phyloP scores from a whole-genome alignment of 2,113 vertebrate genomes.

The Ailuropoda melanoleuca region DNA sequence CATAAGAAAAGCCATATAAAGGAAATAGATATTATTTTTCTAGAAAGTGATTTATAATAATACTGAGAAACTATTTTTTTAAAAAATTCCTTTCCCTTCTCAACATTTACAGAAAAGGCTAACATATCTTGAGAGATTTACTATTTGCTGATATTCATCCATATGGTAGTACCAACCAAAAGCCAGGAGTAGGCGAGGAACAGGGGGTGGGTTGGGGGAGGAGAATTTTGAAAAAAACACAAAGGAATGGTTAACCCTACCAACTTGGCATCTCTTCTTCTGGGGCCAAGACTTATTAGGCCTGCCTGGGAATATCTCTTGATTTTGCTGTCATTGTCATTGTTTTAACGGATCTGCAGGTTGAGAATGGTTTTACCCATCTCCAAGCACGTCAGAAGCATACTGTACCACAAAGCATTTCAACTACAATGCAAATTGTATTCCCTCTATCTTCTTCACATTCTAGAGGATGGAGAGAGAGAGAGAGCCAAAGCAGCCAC shows the following conservation, averaged over 20 bases:
- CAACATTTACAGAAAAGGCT: constrained; percentile 71
- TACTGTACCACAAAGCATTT: neutral
- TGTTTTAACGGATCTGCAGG: neutral
- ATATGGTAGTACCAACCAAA: constrained; percentile 62
- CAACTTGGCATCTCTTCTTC: neutral
- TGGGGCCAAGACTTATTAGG: neutral
- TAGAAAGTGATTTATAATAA: constrained; percentile 75
- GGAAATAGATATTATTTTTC: constrained; percentile 77
- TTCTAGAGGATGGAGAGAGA: neutral
- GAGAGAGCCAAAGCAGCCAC: neutral
- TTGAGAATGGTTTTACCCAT: neutral
- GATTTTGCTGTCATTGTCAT: neutral
- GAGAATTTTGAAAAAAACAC: neutral
- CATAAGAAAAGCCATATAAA: constrained; percentile 76
- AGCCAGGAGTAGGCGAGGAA: neutral
- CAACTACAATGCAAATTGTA: neutral
- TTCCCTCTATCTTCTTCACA: neutral
- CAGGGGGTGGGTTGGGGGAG: neutral
- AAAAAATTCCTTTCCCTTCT: constrained; percentile 56
- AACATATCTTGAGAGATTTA: constrained; percentile 69
- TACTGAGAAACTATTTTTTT: constrained; percentile 64
- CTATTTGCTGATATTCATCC: constrained; percentile 68
- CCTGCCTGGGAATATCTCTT: neutral
- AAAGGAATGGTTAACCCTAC: neutral
- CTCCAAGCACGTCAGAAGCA: neutral